phyloP scores from a whole-genome alignment of 2,113 vertebrate species.

The Sylvia atricapilla region DNA sequence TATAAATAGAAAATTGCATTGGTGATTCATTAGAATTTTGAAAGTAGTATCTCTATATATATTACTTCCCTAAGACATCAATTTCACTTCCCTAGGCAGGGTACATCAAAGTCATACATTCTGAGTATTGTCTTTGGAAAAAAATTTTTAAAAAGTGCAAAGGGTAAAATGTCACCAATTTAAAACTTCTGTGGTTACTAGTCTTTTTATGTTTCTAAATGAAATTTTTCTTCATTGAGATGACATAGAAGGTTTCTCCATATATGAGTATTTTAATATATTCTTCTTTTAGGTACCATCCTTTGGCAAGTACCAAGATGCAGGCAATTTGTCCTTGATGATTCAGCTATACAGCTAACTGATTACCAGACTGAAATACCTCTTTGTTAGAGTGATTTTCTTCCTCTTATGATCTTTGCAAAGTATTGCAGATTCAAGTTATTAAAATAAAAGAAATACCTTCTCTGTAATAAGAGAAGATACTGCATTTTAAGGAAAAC shows the following conservation, averaged over 20 bases:
- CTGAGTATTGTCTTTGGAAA: not conserved
- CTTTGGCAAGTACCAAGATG: not conserved
- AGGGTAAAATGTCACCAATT: not conserved
- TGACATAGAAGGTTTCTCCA: not conserved
- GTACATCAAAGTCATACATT: not conserved
- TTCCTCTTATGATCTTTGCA: not conserved
- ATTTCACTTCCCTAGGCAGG: not conserved
- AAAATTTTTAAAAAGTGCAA: not conserved
- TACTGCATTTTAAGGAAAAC: not conserved
- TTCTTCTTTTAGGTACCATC: not conserved
- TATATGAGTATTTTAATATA: not conserved
- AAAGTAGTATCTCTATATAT: not conserved
- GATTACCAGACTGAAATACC: not conserved
- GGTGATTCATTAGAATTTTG: not conserved
- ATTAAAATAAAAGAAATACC: slow-evolving; percentile 14
- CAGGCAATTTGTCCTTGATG: not conserved
- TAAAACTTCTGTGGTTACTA: not conserved
- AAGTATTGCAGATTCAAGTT: not conserved
- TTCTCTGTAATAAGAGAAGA: not conserved
- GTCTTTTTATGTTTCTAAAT: not conserved
- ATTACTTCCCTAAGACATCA: not conserved
- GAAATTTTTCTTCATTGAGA: not conserved
- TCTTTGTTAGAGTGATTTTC: not conserved
- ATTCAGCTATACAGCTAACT: not conserved
- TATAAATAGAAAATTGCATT: not conserved